Percentiles rank a stretch among this genome's conserved stretches.
These are phyloP conservation scores for Pinctada fucata DNA, from an alignment of 2,888 invertebrate genomes.

Conservation along the genomic window DNA sequence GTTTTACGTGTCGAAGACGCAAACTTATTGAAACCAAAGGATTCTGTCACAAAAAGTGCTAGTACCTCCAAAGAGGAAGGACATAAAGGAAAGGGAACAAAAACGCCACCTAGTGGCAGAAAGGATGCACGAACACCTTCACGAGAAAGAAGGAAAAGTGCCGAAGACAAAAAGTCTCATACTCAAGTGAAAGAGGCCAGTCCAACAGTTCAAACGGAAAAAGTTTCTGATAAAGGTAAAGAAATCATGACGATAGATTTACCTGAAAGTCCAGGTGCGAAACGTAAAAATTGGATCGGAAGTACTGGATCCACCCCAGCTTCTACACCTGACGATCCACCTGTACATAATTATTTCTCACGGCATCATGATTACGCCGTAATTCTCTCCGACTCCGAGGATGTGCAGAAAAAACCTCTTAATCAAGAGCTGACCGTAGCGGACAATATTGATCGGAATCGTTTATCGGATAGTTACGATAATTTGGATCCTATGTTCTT, in stretches of 20 bases:
- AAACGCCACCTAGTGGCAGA: slow-evolving; percentile 58
- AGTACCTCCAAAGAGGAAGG: slow-evolving; percentile 44
- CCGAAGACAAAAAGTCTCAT: background rate
- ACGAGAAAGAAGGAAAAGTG: slow-evolving; percentile 26
- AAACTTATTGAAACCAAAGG: slow-evolving; percentile 29
- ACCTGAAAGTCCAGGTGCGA: slow-evolving; percentile 57
- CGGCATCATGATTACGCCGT: slow-evolving; percentile 69
- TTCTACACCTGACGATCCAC: slow-evolving; percentile 42
- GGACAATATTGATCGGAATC: background rate
- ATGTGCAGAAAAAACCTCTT: background rate
- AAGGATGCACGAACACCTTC: slow-evolving; percentile 45
- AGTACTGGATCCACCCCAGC: slow-evolving; percentile 41
- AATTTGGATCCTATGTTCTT: slow-evolving; percentile 20
- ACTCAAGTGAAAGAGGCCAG: slow-evolving; percentile 1
- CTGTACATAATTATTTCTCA: slow-evolving; percentile 57
- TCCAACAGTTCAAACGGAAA: background rate
- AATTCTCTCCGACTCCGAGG: slow-evolving; percentile 61
- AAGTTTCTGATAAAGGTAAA: slow-evolving; percentile 21
- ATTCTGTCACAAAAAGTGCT: slow-evolving; percentile 9
- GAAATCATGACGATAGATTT: slow-evolving; percentile 51
- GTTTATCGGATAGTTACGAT: slow-evolving; percentile 23
- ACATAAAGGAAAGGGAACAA: slow-evolving; percentile 57
- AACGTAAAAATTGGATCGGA: slow-evolving; percentile 51
- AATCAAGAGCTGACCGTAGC: background rate
- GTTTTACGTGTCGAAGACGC: slow-evolving; percentile 37